Percentiles rank a stretch among this genome's conserved stretches.
Conservation (phyloP, 2,797 vertebrate species). For the Helicolenus hilgendorfi region DNA sequence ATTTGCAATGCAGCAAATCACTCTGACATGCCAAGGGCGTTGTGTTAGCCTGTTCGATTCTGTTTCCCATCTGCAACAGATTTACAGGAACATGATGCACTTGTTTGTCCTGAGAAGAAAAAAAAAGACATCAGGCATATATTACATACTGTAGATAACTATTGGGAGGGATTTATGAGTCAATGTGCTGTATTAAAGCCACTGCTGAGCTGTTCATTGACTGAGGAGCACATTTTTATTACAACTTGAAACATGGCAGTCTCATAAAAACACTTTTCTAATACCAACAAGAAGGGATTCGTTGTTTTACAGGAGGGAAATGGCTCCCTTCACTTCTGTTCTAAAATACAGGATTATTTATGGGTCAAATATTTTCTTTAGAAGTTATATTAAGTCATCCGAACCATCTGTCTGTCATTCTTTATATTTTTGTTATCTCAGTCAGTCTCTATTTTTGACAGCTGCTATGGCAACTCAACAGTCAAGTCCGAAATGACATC, state of each 20-base stretch:
- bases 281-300: background rate
- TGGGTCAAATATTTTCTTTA: background rate
- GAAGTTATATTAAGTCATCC: background rate
- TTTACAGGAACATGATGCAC: slow-evolving; percentile 38
- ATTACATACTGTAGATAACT: background rate
- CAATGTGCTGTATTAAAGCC: background rate
- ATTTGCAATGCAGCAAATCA: slow-evolving; percentile 1
- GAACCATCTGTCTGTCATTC: background rate
- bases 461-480: background rate
- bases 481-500: background rate
- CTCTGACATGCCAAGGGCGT: slow-evolving; percentile 28
- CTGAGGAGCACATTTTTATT: background rate
- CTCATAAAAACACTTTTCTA: background rate
- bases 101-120: slow-evolving; percentile 28
- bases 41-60: slow-evolving; percentile 22
- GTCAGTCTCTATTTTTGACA: slow-evolving; percentile 14
- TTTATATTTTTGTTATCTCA: background rate
- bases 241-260: background rate
- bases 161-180: background rate
- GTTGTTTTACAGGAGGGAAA: background rate
- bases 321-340: background rate
- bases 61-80: slow-evolving; percentile 54
- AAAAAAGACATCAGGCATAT: background rate
- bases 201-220: background rate
- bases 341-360: background rate